Conservation (phyloP, 37 sponge, comb jelly and placozoan genomes). For the Chondrilla cf. caribensis region DNA sequence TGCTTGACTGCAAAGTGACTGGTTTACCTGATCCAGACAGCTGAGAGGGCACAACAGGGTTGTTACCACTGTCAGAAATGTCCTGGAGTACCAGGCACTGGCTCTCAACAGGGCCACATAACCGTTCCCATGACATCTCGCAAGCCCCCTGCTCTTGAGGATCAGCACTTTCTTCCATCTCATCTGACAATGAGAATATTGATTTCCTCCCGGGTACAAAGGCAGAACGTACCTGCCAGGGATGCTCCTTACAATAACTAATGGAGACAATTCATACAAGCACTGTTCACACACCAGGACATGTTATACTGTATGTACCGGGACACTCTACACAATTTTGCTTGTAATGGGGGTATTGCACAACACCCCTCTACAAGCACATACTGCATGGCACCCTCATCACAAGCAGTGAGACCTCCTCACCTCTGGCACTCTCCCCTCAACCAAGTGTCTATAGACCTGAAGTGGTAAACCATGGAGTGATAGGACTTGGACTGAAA, state of each 20-base stretch:
- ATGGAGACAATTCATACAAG: background rate
- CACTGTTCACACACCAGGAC: background rate
- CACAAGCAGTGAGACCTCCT: no score
- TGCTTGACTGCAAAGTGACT: no score
- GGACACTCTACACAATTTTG: no score
- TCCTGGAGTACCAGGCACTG: background rate
- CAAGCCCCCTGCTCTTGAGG: constrained; percentile 7
- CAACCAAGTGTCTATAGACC: constrained; percentile 87
- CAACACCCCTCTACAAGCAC: background rate
- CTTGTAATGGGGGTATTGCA: no score
- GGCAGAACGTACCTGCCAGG: constrained; percentile 19
- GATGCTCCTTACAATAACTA: constrained; percentile 62
- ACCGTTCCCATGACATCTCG: background rate
- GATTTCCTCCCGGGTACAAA: constrained; percentile 51
- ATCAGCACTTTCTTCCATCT: constrained; percentile 6
- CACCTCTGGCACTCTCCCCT: constrained; percentile 68
- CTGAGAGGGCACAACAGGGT: background rate
- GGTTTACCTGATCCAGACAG: background rate
- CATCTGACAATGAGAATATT: constrained; percentile 42
- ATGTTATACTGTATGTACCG: background rate
- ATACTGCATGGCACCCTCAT: background rate
- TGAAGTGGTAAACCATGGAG: constrained; percentile 76
- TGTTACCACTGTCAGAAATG: background rate
- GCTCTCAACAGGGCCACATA: background rate
- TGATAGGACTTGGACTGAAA: constrained; percentile 77